Conservation (phyloP, 2,113 vertebrate genomes). For the Zosterops pallidus region DNA sequence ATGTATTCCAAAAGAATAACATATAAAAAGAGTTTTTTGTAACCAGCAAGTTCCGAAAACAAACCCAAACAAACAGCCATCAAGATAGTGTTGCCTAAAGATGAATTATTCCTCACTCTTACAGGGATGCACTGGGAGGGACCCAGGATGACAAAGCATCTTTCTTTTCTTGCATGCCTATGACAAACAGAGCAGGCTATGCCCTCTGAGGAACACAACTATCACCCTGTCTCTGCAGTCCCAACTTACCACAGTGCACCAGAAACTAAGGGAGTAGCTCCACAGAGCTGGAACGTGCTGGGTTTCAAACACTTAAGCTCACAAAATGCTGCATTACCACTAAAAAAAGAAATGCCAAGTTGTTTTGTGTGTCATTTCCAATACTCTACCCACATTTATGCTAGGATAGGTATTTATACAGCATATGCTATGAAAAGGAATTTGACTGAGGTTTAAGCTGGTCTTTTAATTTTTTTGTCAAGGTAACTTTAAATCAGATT, state of each 20-base stretch:
- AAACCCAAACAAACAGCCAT: fast-evolving
- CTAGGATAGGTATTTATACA: background rate
- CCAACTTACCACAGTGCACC: background rate
- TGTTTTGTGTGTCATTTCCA: background rate
- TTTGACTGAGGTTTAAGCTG: background rate
- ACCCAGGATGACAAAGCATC: background rate
- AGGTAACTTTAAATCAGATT: background rate
- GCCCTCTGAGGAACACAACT: background rate
- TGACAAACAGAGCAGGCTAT: background rate
- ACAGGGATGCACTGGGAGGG: fast-evolving
- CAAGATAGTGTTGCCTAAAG: background rate
- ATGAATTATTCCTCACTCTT: background rate
- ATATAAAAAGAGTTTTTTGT: background rate
- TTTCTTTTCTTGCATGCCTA: background rate
- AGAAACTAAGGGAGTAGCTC: background rate
- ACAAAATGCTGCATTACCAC: background rate
- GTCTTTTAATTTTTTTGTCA: background rate
- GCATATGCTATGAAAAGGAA: background rate
- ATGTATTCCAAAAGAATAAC: background rate
- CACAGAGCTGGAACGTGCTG: background rate
- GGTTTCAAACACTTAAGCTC: background rate
- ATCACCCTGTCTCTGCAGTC: background rate
- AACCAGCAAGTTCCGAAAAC: background rate
- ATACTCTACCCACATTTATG: background rate
- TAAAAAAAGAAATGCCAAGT: background rate